Percentiles rank a stretch among this genome's conserved stretches.
Evolutionary conservation across 2,113 vertebrate genomes (phyloP).

Genomic region (Chelonoidis abingdonii): DNA sequence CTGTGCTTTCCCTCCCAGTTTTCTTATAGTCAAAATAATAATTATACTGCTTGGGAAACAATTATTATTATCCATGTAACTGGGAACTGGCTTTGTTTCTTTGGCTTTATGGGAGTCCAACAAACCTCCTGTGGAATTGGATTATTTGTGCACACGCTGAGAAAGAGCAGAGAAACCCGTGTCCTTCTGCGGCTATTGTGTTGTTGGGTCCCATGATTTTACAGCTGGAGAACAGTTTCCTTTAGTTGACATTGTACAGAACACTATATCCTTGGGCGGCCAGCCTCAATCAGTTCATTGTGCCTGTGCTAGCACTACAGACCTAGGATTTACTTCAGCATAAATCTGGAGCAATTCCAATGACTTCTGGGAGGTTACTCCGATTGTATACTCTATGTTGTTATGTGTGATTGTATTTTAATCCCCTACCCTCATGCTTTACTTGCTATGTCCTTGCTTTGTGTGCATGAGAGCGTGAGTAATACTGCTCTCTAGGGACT

Average conservation of each 20-base stretch:
- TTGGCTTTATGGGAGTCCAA: constrained; percentile 54
- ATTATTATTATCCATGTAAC: constrained; percentile 45
- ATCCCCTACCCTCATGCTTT: neutral
- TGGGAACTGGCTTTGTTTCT: constrained; percentile 60
- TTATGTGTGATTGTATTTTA: neutral
- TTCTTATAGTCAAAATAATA: constrained; percentile 55
- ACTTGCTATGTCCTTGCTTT: neutral
- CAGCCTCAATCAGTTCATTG: neutral
- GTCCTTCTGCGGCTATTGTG: constrained; percentile 62
- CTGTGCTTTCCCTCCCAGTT: neutral
- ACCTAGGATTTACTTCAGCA: neutral
- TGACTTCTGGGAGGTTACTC: neutral
- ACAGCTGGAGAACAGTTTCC: neutral
- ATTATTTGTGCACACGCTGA: constrained; percentile 70
- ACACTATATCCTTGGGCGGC: neutral
- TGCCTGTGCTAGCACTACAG: constrained; percentile 24
- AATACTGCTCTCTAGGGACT: neutral
- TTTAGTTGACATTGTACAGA: constrained; percentile 11
- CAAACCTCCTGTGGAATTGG: neutral
- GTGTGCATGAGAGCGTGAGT: neutral
- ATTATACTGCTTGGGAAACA: constrained; percentile 55
- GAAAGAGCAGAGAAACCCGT: constrained; percentile 41
- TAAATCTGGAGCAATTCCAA: neutral
- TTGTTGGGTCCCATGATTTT: neutral
- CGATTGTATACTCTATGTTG: neutral